Base-by-base conservation (phyloP, 2,888 invertebrate genomes). In the Choristoneura rosaceana region DNA sequence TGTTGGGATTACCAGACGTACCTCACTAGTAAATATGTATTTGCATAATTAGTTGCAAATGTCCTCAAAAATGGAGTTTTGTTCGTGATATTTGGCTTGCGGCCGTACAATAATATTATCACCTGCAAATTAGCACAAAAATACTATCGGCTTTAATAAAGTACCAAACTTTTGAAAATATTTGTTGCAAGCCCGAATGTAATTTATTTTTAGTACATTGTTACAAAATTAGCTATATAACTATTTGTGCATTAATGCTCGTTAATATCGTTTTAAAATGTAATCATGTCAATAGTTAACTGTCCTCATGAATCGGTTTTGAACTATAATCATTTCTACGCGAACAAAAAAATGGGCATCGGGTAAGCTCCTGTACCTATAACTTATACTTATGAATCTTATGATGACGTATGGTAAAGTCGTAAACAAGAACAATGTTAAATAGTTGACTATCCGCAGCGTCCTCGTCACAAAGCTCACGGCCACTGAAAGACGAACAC, bases 381-480 rank as follows among this genome's bases (percentile, higher is more conserved):
- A n/a, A 47, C 47, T 5, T 47, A 15, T 52, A 5, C 1, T 43
- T 43, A 43, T 25, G 25, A 25, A 25, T 25, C 25, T 5, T 38
- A 38, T 38, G 38, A 38, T 61, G 43, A 43, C 41, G 61, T 17
- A 5, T 12, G 17, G 41, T 25, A 43, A 43, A 43, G 15, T 62
- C 9, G 43, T 63, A 12, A 47, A 63, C 43, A 25, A 65, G 45
- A 63, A 12, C 34, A 12, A 60, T 41, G 15, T 64, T 59, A 50
- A 67, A 45, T 41, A 69, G 60, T 58, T 71, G 58, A 38, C 43
- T 58, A 74, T 71, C 69, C 68, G 71, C 75, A 76, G 66, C 38
- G 75, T 78, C 79, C 75, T 74, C 76, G 69, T 77, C 77, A 71
- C 62, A 67, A 77, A 69, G 75, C 76, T 78, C 75, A 75, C 65